phyloP scores from a whole-genome alignment of 2,797 vertebrate genomes.

The Neomorphus geoffroyi region DNA sequence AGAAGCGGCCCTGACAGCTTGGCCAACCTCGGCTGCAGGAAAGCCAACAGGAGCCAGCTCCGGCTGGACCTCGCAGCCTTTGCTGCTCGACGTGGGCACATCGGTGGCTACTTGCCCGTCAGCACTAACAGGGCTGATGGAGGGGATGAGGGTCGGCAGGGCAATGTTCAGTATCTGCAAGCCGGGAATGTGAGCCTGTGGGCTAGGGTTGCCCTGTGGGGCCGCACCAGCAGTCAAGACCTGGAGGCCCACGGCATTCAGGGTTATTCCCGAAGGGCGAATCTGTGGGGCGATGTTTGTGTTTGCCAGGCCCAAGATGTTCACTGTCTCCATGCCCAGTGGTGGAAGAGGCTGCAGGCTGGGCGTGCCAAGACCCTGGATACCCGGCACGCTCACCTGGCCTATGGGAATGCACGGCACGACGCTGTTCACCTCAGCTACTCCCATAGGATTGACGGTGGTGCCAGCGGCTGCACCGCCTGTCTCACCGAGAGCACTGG shows the following conservation, averaged over 20 bases:
- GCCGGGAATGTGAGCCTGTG: constrained; percentile 84
- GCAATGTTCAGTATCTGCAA: constrained; percentile 95
- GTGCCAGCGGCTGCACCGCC: background rate
- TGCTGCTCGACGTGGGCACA: background rate
- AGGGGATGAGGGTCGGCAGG: constrained; percentile 89
- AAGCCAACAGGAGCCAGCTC: background rate
- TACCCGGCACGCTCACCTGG: constrained; percentile 82
- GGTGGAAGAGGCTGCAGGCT: constrained; percentile 79
- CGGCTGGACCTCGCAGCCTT: background rate
- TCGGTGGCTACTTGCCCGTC: constrained; percentile 60
- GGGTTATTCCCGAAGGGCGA: constrained; percentile 84
- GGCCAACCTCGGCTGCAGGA: background rate
- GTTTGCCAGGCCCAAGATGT: constrained; percentile 88
- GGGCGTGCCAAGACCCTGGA: constrained; percentile 78
- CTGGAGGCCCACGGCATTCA: constrained; percentile 92
- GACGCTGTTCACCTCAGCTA: constrained; percentile 83
- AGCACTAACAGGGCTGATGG: constrained; percentile 78
- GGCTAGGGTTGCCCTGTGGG: constrained; percentile 79
- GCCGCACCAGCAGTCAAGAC: constrained; percentile 84
- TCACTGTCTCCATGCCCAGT: constrained; percentile 86
- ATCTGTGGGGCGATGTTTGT: constrained; percentile 80
- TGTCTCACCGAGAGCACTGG: constrained; percentile 72
- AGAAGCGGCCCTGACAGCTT: constrained; percentile 3
- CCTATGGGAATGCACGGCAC: constrained; percentile 91
- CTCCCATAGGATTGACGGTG: constrained; percentile 70